Conservation (phyloP, 2,888 invertebrate genomes). For the Vannuccia rotundouncinata region DNA sequence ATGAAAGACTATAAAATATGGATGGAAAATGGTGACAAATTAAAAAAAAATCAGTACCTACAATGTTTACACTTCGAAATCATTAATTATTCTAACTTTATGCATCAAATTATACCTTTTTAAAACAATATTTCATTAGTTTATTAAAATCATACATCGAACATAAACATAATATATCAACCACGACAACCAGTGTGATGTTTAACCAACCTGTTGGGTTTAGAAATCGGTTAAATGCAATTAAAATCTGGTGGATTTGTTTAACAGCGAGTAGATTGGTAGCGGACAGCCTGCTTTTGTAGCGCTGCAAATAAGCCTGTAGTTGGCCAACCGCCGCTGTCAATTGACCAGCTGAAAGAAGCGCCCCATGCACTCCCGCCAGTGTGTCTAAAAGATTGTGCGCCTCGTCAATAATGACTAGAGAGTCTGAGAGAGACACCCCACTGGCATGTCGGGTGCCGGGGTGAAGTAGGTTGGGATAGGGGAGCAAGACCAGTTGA, state of each 20-base stretch:
- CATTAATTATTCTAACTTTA: no score
- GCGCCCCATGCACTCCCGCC: slow-evolving; percentile 73
- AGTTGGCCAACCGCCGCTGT: slow-evolving; percentile 52
- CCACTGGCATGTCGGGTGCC: slow-evolving; percentile 69
- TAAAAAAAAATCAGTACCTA: no score
- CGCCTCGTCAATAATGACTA: slow-evolving; percentile 85
- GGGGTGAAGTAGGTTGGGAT: slow-evolving; percentile 71
- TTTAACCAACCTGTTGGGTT: no score
- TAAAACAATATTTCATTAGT: no score
- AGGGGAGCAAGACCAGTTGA: slow-evolving; percentile 64
- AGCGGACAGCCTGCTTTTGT: slow-evolving; percentile 68
- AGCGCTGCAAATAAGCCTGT: slow-evolving; percentile 58
- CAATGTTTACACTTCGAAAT: no score
- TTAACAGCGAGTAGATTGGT: slow-evolving; percentile 62
- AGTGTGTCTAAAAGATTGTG: slow-evolving; percentile 88
- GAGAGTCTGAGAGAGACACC: slow-evolving; percentile 65
- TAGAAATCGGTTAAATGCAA: background rate
- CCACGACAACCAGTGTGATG: no score
- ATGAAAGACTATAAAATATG: no score
- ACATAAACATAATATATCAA: no score
- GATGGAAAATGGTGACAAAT: no score
- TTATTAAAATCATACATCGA: no score
- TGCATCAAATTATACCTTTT: no score
- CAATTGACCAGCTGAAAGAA: slow-evolving; percentile 65
- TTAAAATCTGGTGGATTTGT: background rate